Conservation (phyloP, 2,797 vertebrate genomes). For the Denticeps clupeoides region DNA sequence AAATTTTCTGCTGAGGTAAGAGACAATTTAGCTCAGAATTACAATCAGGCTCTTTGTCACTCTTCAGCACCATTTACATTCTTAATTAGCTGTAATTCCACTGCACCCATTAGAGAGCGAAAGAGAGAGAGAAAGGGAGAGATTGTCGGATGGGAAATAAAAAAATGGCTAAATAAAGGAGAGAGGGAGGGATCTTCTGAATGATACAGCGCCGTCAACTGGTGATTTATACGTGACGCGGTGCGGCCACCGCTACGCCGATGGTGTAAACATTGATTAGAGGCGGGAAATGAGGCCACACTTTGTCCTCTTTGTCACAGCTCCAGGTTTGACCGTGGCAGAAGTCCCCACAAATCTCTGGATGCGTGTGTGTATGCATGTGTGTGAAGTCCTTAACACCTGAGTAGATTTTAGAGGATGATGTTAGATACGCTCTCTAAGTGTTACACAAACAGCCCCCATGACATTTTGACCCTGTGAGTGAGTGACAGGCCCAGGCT, state of each 20-base stretch:
- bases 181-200: conserved; percentile 20
- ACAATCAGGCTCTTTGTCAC: conserved; percentile 73
- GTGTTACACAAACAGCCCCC: conserved; percentile 35
- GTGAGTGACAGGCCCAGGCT: conserved; percentile 35
- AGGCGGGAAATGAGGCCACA: conserved; percentile 62
- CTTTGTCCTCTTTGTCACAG: conserved; percentile 54
- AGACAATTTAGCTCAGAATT: conserved; percentile 82
- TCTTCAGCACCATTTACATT: conserved; percentile 81
- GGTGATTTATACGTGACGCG: conserved; percentile 59
- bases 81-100: conserved; percentile 82
- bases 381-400: conserved; percentile 49
- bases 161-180: conserved; percentile 17
- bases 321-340: conserved; percentile 47
- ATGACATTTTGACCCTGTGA: conserved; percentile 28
- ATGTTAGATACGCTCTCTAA: conserved; percentile 56
- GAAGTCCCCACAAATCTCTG: conserved; percentile 42
- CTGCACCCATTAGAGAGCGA: conserved; percentile 66
- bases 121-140: conserved; percentile 20
- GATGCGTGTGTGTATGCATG: conserved; percentile 37
- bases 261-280: conserved; percentile 62
- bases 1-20: conserved; percentile 89
- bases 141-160: conserved; percentile 17
- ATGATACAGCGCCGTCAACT: conserved; percentile 34
- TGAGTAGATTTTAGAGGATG: conserved; percentile 64
- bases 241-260: conserved; percentile 36